Conservation (phyloP, 2,797 vertebrate genomes). For the Lophotriccus pileatus region DNA sequence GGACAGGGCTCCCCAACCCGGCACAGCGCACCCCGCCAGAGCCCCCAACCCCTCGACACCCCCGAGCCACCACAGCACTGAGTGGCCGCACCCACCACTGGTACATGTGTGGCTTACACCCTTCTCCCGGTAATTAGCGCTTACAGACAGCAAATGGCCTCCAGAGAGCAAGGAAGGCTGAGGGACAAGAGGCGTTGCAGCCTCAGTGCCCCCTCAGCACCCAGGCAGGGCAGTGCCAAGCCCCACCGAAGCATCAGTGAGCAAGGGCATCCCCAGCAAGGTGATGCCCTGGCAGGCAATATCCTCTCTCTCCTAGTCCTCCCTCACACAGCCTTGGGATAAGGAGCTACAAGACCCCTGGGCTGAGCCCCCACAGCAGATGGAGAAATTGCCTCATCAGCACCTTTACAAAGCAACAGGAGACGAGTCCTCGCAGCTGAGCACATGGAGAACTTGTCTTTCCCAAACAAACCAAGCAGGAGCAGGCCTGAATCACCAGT, state of each 20-base stretch:
- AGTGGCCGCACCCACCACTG: accelerated
- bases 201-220: background rate
- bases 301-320: background rate
- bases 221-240: background rate
- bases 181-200: accelerated
- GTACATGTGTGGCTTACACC: accelerated
- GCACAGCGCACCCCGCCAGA: accelerated
- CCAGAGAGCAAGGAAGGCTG: too few species aligned
- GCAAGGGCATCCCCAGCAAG: background rate
- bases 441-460: accelerated
- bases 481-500: background rate
- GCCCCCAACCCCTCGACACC: accelerated
- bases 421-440: background rate
- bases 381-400: background rate
- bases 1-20: accelerated
- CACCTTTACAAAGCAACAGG: background rate
- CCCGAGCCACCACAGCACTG: accelerated
- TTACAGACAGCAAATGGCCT: background rate
- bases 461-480: background rate
- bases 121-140: accelerated
- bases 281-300: accelerated
- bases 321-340: accelerated
- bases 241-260: accelerated
- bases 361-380: background rate
- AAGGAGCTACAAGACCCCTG: accelerated